A percentile compares a stretch with the other conserved stretches of the same genome.
These are phyloP conservation scores for Tachysurus fulvidraco DNA, from an alignment of 2,113 vertebrate genomes.

Conservation along the genomic window DNA sequence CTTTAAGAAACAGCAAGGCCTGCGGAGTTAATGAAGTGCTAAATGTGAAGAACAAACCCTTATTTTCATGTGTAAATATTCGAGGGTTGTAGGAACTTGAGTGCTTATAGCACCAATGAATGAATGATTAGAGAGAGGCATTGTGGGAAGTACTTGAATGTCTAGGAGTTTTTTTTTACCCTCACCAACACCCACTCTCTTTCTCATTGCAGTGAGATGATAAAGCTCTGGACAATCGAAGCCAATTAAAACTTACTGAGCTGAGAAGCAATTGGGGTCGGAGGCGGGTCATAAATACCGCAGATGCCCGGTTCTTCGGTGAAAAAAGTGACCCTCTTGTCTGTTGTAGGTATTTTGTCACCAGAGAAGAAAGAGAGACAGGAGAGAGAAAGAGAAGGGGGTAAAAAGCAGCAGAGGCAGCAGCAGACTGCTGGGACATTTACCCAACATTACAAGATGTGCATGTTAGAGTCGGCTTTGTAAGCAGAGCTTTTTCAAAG, in stretches of 20 bases:
- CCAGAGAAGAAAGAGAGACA: constrained; percentile 39
- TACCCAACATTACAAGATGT: constrained; percentile 71
- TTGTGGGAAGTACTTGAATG: constrained; percentile 67
- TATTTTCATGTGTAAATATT: constrained; percentile 79
- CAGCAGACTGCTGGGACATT: constrained; percentile 65
- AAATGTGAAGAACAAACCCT: constrained; percentile 72
- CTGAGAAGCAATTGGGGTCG: constrained; percentile 62
- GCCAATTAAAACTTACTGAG: constrained; percentile 77
- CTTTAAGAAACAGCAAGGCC: constrained; percentile 62
- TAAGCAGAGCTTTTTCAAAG: constrained; percentile 77
- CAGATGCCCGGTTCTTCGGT: constrained; percentile 59
- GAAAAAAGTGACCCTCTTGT: constrained; percentile 67
- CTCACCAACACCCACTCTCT: no score
- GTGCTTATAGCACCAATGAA: constrained; percentile 62
- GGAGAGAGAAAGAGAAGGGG: not conserved
- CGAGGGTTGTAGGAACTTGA: constrained; percentile 60
- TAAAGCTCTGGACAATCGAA: constrained; percentile 74
- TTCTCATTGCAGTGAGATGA: constrained; percentile 69
- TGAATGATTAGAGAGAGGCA: constrained; percentile 56
- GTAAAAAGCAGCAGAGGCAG: constrained; percentile 66
- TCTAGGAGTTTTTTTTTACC: constrained; percentile 39
- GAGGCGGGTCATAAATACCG: constrained; percentile 66
- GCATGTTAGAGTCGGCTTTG: constrained; percentile 70
- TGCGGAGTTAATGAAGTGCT: constrained; percentile 76
- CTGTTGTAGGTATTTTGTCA: constrained; percentile 69